Evolutionary conservation across 2,888 invertebrate species (phyloP), one percentile per base, ranked within the genome.

Genomic region (Zele albiditarsus): DNA sequence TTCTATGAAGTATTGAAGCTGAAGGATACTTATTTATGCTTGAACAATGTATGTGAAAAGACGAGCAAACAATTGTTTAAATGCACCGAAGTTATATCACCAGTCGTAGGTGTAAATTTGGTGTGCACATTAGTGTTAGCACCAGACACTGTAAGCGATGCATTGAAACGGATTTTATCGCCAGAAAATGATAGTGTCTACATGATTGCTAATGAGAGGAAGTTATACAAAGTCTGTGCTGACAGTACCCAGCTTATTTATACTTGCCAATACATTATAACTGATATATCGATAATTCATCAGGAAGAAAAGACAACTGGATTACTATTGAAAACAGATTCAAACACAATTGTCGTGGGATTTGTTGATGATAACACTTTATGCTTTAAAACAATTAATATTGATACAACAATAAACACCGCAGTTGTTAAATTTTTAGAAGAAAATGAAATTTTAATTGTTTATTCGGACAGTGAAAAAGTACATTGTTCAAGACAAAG

Each of bases 21-120:
- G 0, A 77, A 74, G 20, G 76, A 82, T 28, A 76, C 78, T 20
- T 79, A 77, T 23, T 73, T 89, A 0, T 77, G 79, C 5, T 80
- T 84, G 8, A 80, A 82, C 53, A 80, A 88, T 71, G 88, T 87
- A 76, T 78, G 75, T 3, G 27, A 65, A 0, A 85, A 84, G 74
- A 77, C 31, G 3, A 73, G 68, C 20, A 81, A 79, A 58, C 53
- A 78, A 28, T 62, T 88, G 14, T 82, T 86, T 62, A 74, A 80
- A 68, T 58, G 84, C 38, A 5, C 49, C 16, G 49, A 67, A 49
- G 25, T 66, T 23, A 38, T 23, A 38, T 66, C 23, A 46, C 4
- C 4, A 0, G 4, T 3, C 4, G 14, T 16, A n/a, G 14, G 16
- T n/a, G 16, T 20, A 42, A n/a, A 20, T 20, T 49, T 46, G 14